Conservation (phyloP, 2,888 invertebrate genomes). For the Drosophila recens region DNA sequence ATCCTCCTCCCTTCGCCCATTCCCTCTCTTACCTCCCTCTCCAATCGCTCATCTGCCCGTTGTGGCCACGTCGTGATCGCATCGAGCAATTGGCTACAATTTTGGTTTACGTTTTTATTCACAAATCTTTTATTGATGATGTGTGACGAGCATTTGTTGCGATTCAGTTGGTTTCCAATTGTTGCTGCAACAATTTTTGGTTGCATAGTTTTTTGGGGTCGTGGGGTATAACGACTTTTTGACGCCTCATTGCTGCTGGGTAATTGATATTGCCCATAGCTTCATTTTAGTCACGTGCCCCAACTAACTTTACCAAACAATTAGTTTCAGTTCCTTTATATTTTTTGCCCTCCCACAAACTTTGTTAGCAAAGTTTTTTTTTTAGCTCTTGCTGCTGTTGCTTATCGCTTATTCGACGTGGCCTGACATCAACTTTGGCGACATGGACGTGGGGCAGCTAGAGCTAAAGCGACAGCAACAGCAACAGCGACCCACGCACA, state of each 20-base stretch:
- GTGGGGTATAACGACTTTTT: slow-evolving; percentile 46
- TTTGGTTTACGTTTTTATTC: slow-evolving; percentile 62
- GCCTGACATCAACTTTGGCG: slow-evolving; percentile 47
- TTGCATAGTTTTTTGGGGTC: slow-evolving; percentile 25
- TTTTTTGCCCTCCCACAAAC: slow-evolving; percentile 36
- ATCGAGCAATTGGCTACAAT: slow-evolving; percentile 63
- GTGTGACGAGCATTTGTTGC: slow-evolving; percentile 56
- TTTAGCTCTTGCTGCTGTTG: slow-evolving; percentile 37
- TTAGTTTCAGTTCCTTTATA: slow-evolving; percentile 64
- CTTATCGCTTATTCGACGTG: slow-evolving; percentile 55
- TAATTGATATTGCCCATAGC: slow-evolving; percentile 66
- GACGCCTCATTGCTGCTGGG: slow-evolving; percentile 61
- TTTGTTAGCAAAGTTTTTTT: slow-evolving; percentile 58
- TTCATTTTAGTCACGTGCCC: slow-evolving; percentile 71
- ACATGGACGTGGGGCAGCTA: slow-evolving; percentile 42
- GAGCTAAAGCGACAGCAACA: slow-evolving; percentile 13
- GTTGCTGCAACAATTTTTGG: slow-evolving; percentile 29
- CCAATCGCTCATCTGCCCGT: neutral
- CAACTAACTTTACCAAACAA: slow-evolving; percentile 74
- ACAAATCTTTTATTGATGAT: slow-evolving; percentile 76
- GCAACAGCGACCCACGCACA: slow-evolving; percentile 41
- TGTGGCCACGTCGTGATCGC: slow-evolving; percentile 16
- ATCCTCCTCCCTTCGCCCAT: neutral
- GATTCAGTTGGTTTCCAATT: slow-evolving; percentile 19
- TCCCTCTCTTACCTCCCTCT: neutral